phyloP scores from a whole-genome alignment of 2,888 invertebrate species.

The Enoplolaimus lenunculus region DNA sequence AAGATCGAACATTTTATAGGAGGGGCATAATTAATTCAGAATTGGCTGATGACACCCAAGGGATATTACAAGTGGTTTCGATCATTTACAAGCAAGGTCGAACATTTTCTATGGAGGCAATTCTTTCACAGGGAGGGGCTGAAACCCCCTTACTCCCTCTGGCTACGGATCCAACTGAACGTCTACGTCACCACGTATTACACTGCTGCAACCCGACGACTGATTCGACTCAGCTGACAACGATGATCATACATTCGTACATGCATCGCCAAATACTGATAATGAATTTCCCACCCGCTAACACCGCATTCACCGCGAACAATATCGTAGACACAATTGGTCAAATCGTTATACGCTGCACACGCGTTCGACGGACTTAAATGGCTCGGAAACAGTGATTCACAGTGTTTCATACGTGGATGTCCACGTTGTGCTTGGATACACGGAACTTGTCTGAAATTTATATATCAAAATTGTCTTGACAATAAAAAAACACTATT shows the following conservation, averaged over 20 bases:
- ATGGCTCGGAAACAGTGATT: background rate
- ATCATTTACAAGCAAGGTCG: too few species aligned
- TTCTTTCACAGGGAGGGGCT: too few species aligned
- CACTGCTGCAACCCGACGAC: background rate
- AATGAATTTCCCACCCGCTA: conserved; percentile 41
- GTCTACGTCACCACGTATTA: too few species aligned
- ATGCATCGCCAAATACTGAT: conserved; percentile 39
- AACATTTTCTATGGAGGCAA: too few species aligned
- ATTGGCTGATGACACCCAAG: too few species aligned
- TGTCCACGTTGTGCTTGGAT: background rate
- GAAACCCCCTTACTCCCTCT: too few species aligned
- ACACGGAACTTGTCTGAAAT: background rate
- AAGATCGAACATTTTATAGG: too few species aligned
- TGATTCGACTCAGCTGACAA: background rate
- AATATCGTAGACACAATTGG: conserved; percentile 32
- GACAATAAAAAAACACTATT: too few species aligned
- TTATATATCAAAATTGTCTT: too few species aligned
- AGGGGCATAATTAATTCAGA: too few species aligned
- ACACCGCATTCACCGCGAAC: conserved; percentile 40
- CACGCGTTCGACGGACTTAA: background rate
- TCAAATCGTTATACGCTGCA: conserved; percentile 15
- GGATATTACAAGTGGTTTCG: too few species aligned
- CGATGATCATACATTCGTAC: background rate
- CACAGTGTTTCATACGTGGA: background rate
- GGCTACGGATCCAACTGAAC: too few species aligned